phyloP scores from a whole-genome alignment of 2,888 invertebrate genomes.

The Andrena trimmerana region DNA sequence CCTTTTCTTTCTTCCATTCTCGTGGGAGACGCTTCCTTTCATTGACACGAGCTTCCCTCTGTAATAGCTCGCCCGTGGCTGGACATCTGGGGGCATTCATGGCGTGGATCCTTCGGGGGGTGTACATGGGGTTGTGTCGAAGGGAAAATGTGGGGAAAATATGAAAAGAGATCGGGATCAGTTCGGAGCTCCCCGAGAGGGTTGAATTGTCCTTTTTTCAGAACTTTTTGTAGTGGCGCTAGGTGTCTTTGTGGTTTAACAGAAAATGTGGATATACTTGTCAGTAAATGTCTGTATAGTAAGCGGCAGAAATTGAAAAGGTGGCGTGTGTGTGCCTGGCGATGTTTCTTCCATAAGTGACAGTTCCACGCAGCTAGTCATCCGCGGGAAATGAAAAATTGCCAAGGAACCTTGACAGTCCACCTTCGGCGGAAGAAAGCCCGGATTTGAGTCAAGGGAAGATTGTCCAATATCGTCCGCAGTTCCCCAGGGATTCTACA shows the following conservation, averaged over 20 bases:
- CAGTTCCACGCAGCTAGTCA: not conserved
- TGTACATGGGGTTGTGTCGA: too few relatives aligned
- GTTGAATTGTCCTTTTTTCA: too few relatives aligned
- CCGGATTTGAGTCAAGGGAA: not conserved
- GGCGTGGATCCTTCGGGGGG: not conserved
- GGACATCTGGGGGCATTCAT: not conserved
- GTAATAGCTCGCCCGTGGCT: not conserved
- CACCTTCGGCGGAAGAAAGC: not conserved
- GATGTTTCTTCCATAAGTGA: not conserved
- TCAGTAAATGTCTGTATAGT: not conserved
- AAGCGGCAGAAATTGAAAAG: not conserved
- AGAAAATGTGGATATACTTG: too few relatives aligned
- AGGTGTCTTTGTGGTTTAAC: too few relatives aligned
- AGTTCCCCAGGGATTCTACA: not conserved
- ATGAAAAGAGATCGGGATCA: too few relatives aligned
- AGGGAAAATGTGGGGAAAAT: too few relatives aligned
- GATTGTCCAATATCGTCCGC: not conserved
- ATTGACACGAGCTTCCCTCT: constrained; percentile 1
- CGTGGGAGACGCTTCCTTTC: not conserved
- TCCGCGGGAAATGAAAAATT: not conserved
- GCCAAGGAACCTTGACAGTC: not conserved
- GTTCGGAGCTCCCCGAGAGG: too few relatives aligned
- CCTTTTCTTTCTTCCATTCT: not conserved
- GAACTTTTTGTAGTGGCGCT: too few relatives aligned
- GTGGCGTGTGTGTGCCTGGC: not conserved